phyloP scores from a whole-genome alignment of 2,113 vertebrate species.

The Eptatretus burgeri region DNA sequence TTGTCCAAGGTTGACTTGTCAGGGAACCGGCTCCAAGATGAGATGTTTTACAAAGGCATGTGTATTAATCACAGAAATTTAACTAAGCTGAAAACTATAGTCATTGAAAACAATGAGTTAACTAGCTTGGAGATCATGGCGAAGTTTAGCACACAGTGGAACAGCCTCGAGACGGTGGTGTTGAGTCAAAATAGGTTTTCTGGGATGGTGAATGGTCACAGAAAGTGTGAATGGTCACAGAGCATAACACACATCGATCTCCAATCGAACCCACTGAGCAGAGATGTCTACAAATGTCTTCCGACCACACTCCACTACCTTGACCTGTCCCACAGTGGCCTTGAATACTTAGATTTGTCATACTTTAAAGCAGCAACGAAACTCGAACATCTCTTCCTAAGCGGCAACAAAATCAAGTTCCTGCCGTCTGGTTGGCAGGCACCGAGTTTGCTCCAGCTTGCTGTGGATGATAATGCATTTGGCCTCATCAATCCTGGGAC shows the following conservation, averaged over 20 bases:
- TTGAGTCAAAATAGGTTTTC: slow-evolving; percentile 25
- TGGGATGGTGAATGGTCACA: slow-evolving; percentile 7
- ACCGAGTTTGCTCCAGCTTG: slow-evolving; percentile 15
- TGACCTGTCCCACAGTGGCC: slow-evolving; percentile 28
- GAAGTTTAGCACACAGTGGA: slow-evolving; percentile 17
- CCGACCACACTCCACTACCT: slow-evolving; percentile 24
- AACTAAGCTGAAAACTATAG: slow-evolving; percentile 17
- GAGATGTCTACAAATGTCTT: slow-evolving; percentile 21
- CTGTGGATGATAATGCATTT: slow-evolving; percentile 38
- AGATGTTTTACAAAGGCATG: slow-evolving; percentile 15
- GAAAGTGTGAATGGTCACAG: slow-evolving; percentile 20
- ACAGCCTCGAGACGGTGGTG: slow-evolving; percentile 19
- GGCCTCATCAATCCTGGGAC: slow-evolving; percentile 24
- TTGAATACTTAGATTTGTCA: slow-evolving; percentile 26
- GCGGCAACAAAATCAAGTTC: slow-evolving; percentile 43
- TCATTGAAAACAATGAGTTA: slow-evolving; percentile 20
- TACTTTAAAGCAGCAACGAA: slow-evolving; percentile 21
- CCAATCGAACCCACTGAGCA: slow-evolving; percentile 19
- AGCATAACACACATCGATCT: slow-evolving; percentile 21
- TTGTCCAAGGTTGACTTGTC: slow-evolving; percentile 21
- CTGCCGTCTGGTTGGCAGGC: slow-evolving; percentile 28
- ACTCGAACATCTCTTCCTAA: slow-evolving; percentile 22
- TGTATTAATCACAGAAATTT: too few relatives aligned
- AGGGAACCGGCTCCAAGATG: slow-evolving; percentile 19
- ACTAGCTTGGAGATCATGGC: slow-evolving; percentile 19